Percentiles rank a stretch among this genome's conserved stretches.
phyloP scores from a whole-genome alignment of 2,888 invertebrate genomes.

The Liopterus haemorrhoidalis region DNA sequence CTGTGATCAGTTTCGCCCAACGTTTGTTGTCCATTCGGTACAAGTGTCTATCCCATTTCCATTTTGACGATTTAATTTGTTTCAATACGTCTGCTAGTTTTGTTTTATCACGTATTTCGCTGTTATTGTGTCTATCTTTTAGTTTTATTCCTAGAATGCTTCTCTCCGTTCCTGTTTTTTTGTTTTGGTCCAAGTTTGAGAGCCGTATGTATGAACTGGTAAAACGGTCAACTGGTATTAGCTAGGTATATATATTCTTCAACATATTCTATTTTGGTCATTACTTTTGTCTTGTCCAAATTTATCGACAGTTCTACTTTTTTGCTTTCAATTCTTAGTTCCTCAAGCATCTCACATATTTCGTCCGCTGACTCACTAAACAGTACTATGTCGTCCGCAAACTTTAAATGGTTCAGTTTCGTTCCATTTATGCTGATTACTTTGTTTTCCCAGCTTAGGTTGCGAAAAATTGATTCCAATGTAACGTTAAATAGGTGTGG shows the following conservation, averaged over 20 bases:
- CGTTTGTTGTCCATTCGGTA: too few relatives aligned
- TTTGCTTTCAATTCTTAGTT: not conserved
- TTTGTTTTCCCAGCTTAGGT: not conserved
- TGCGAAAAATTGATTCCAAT: not conserved
- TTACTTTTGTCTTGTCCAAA: not conserved
- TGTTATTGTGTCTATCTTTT: too few relatives aligned
- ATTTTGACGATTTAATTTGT: too few relatives aligned
- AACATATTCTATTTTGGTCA: constrained; percentile 4
- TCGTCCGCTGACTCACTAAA: constrained; percentile 6
- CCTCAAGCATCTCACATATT: not conserved
- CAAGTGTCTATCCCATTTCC: too few relatives aligned
- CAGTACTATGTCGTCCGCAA: constrained; percentile 29
- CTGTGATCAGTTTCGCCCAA: too few relatives aligned
- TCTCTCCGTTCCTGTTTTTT: too few relatives aligned
- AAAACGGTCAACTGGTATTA: too few relatives aligned
- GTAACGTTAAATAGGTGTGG: not conserved
- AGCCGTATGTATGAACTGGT: too few relatives aligned
- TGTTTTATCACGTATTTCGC: too few relatives aligned
- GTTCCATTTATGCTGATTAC: not conserved
- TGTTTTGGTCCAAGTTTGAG: too few relatives aligned
- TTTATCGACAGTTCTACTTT: not conserved
- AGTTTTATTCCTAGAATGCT: too few relatives aligned
- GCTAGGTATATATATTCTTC: constrained; percentile 2
- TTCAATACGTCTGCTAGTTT: too few relatives aligned
- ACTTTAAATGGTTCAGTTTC: constrained; percentile 23